A percentile compares a stretch with the other conserved stretches of the same genome.
Conservation (phyloP, 1,140 invertebrate species). For the Anastrepha ludens region DNA sequence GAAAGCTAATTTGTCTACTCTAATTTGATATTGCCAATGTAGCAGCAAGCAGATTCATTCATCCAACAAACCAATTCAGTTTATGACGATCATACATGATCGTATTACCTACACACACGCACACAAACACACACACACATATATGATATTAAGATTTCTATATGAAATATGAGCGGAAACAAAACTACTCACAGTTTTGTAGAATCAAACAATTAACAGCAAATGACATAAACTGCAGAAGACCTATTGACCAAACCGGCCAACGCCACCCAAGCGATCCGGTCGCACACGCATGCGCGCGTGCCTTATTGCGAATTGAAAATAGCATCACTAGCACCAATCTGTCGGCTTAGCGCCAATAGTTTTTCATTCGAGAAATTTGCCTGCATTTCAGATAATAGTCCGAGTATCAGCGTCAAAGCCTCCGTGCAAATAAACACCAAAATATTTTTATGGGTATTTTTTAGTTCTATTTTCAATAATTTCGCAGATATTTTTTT, state of each 20-base stretch:
- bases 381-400: not conserved
- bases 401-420: not conserved
- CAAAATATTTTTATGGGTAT: too few species aligned
- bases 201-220: slow-evolving; percentile 15
- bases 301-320: not conserved
- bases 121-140: not conserved
- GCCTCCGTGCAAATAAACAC: not conserved
- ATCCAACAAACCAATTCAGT: not conserved
- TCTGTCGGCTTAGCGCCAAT: not conserved
- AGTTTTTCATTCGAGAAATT: not conserved
- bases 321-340: not conserved
- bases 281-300: not conserved
- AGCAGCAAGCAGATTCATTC: not conserved
- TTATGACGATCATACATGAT: not conserved
- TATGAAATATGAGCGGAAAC: not conserved
- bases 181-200: not conserved
- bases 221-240: not conserved
- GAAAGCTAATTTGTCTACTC: not conserved
- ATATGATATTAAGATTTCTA: not conserved
- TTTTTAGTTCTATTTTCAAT: not conserved
- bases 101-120: too few species aligned
- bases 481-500: slow-evolving; percentile 10
- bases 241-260: not conserved
- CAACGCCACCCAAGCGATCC: not conserved
- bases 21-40: not conserved